phyloP scores from a whole-genome alignment of 2,113 vertebrate genomes.

The Elgaria multicarinata region DNA sequence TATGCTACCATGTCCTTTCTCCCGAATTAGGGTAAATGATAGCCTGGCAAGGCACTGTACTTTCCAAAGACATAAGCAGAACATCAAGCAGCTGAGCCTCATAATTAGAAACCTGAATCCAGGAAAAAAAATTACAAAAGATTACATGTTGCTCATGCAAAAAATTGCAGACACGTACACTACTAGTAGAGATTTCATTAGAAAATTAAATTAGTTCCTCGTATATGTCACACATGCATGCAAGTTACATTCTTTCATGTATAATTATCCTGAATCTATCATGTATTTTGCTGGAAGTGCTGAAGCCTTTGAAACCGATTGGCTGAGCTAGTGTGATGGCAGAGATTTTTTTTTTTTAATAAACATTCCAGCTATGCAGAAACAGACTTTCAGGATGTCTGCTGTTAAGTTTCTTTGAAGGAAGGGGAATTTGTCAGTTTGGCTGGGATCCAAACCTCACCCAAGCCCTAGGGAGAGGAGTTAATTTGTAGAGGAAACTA shows the following conservation, averaged over 20 bases:
- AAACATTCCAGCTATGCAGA: background rate
- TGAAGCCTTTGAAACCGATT: background rate
- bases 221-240: constrained; percentile 38
- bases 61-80: constrained; percentile 50
- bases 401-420: background rate
- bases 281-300: background rate
- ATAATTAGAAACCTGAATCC: constrained; percentile 45
- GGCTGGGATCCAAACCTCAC: background rate
- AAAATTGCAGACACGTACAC: constrained; percentile 22
- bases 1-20: constrained; percentile 24
- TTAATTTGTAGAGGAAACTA: background rate
- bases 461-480: background rate
- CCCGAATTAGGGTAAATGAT: constrained; percentile 25
- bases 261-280: constrained; percentile 48
- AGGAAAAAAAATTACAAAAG: constrained; percentile 34
- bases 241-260: constrained; percentile 54
- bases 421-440: background rate
- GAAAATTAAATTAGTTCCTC: constrained; percentile 54
- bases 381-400: background rate
- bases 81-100: constrained; percentile 16
- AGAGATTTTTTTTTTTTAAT: background rate
- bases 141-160: constrained; percentile 35
- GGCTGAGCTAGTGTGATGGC: background rate
- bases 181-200: constrained; percentile 53
- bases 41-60: constrained; percentile 26